Evolutionary conservation across 2,888 invertebrate genomes (phyloP).

Genomic region (Habrosyne pyritoides): DNA sequence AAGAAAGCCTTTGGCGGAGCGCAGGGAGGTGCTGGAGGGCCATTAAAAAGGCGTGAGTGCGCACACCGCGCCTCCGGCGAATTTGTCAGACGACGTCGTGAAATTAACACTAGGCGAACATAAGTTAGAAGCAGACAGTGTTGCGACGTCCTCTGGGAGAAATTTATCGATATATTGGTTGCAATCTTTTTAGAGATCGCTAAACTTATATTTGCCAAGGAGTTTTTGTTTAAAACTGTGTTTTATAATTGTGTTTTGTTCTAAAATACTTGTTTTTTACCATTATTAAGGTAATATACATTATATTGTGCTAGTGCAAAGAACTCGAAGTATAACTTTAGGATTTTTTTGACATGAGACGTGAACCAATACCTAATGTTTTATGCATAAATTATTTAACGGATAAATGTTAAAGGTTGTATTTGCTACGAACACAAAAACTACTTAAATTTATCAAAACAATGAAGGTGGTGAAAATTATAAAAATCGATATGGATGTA

Average conservation of each 20-base stretch:
- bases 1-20: slow-evolving; percentile 41
- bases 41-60: slow-evolving; percentile 56
- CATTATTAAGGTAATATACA: no score
- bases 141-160: slow-evolving; percentile 38
- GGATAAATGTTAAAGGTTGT: no score
- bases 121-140: slow-evolving; percentile 62
- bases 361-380: no score
- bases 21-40: slow-evolving; percentile 32
- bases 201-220: neutral
- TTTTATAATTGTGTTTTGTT: neutral
- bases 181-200: slow-evolving; percentile 8
- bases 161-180: slow-evolving; percentile 53
- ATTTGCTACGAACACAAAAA: no score
- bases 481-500: neutral
- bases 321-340: no score
- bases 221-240: neutral
- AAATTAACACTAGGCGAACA: slow-evolving; percentile 75
- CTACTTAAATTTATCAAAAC: no score
- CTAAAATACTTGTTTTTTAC: no score
- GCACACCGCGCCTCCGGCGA: slow-evolving; percentile 52
- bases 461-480: no score
- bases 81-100: slow-evolving; percentile 69
- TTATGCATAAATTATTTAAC: no score
- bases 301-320: no score
- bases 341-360: no score